Evolutionary conservation across 2,113 vertebrate genomes (phyloP).

Genomic region (Mustela lutreola): DNA sequence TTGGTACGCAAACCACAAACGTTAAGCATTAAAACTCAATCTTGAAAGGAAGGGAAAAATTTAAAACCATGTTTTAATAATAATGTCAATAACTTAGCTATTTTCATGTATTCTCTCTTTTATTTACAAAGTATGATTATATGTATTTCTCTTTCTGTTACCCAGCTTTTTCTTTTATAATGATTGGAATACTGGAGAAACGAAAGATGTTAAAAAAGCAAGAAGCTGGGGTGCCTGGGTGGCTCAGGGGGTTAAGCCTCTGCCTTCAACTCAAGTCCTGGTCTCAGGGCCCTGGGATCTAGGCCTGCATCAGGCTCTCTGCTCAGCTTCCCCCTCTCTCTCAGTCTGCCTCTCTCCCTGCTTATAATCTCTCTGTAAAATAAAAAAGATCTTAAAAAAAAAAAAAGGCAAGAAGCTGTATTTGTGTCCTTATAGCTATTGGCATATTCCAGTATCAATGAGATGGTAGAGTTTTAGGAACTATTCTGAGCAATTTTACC

Average conservation of each 20-base stretch:
- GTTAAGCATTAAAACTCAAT: constrained; percentile 19
- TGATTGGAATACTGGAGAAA: background rate
- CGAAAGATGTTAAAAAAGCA: background rate
- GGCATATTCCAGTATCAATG: background rate
- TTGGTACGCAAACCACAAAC: background rate
- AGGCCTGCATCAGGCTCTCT: no score
- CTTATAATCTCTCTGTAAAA: background rate
- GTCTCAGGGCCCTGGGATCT: no score
- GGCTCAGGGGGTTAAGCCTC: no score
- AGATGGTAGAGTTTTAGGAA: background rate
- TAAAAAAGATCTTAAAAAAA: background rate
- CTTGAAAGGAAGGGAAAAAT: background rate
- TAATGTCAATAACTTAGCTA: background rate
- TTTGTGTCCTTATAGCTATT: background rate
- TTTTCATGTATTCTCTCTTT: background rate
- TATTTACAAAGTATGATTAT: background rate
- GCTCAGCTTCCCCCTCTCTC: no score
- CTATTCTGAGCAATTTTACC: background rate
- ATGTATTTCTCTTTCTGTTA: background rate
- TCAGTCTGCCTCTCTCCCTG: no score
- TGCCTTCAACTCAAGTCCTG: no score
- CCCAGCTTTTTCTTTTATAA: background rate
- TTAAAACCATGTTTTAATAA: background rate
- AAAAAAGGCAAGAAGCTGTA: background rate
- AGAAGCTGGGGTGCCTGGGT: no score